phyloP scores from a whole-genome alignment of 1,140 invertebrate genomes.

The Hypothenemus hampei region DNA sequence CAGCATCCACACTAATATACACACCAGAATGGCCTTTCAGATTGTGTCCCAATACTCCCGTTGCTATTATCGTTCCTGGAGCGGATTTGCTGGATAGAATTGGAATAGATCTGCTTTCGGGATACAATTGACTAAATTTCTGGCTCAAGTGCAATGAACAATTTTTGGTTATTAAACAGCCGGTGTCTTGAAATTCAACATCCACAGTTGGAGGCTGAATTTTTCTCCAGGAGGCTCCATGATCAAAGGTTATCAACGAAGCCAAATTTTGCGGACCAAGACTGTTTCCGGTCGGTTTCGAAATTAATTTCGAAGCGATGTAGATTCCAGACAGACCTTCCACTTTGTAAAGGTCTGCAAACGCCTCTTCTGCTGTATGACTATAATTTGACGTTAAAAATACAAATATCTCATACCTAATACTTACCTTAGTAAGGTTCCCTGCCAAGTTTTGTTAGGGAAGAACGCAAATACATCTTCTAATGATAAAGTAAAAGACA shows the following conservation, averaged over 20 bases:
- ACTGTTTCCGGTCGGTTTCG: constrained; percentile 48
- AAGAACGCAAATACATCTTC: constrained; percentile 80
- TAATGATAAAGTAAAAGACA: constrained; percentile 72
- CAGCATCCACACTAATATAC: constrained; percentile 79
- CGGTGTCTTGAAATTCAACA: constrained; percentile 58
- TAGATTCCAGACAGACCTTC: constrained; percentile 83
- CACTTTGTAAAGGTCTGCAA: constrained; percentile 86
- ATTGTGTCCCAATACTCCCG: constrained; percentile 65
- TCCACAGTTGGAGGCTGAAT: constrained; percentile 65
- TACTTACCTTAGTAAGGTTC: constrained; percentile 80
- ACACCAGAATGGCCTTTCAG: constrained; percentile 66
- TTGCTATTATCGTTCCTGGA: constrained; percentile 82
- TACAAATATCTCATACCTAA: not conserved
- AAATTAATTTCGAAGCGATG: constrained; percentile 73
- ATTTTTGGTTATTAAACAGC: constrained; percentile 57
- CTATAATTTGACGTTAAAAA: constrained; percentile 45
- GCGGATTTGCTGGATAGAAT: constrained; percentile 83
- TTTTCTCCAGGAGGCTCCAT: constrained; percentile 74
- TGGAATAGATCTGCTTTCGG: constrained; percentile 67
- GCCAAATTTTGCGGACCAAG: constrained; percentile 69
- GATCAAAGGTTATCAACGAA: constrained; percentile 83
- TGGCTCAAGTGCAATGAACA: constrained; percentile 86
- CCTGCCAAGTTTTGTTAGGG: constrained; percentile 71
- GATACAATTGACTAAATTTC: constrained; percentile 77
- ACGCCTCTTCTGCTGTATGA: constrained; percentile 70